A percentile compares a stretch with the other conserved stretches of the same genome.
Evolutionary conservation across 2,113 vertebrate genomes (phyloP).

Genomic region (Notarius quadriscutis): DNA sequence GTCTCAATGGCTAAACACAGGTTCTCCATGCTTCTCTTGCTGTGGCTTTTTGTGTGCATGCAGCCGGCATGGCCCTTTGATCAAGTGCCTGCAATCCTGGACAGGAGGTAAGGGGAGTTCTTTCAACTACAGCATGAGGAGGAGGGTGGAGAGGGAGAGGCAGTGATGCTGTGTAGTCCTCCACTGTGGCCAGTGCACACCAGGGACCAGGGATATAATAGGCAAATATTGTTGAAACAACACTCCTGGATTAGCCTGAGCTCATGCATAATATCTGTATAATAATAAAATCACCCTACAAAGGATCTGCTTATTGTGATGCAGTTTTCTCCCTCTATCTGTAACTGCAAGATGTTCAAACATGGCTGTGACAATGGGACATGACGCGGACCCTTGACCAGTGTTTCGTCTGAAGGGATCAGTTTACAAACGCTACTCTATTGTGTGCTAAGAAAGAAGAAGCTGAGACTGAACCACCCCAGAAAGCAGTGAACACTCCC

Average conservation of each 20-base stretch:
- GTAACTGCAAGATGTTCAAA: slow-evolving; percentile 38
- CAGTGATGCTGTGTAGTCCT: slow-evolving; percentile 47
- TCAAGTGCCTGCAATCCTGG: slow-evolving; percentile 77
- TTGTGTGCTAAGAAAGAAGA: slow-evolving; percentile 30
- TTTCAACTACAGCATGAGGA: slow-evolving; percentile 52
- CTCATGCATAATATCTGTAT: not conserved
- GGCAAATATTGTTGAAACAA: slow-evolving; percentile 25
- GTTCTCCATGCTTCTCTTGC: slow-evolving; percentile 67
- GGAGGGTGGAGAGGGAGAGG: slow-evolving; percentile 45
- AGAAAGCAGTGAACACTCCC: slow-evolving; percentile 24
- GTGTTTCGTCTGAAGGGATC: slow-evolving; percentile 49
- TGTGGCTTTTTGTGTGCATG: slow-evolving; percentile 66
- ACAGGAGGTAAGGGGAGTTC: slow-evolving; percentile 73
- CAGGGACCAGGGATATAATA: slow-evolving; percentile 29
- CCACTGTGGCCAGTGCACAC: slow-evolving; percentile 40
- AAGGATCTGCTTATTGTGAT: slow-evolving; percentile 22
- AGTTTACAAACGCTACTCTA: slow-evolving; percentile 50
- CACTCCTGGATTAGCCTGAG: not conserved
- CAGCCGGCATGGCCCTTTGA: slow-evolving; percentile 68
- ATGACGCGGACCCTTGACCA: slow-evolving; percentile 40
- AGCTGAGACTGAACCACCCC: slow-evolving; percentile 25
- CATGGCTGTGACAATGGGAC: slow-evolving; percentile 53
- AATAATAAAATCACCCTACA: not conserved
- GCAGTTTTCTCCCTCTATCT: slow-evolving; percentile 21
- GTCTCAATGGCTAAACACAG: slow-evolving; percentile 80